A percentile compares a stretch with the other conserved stretches of the same genome.
phyloP scores from a whole-genome alignment of 2,797 vertebrate species.

The Avahi laniger region DNA sequence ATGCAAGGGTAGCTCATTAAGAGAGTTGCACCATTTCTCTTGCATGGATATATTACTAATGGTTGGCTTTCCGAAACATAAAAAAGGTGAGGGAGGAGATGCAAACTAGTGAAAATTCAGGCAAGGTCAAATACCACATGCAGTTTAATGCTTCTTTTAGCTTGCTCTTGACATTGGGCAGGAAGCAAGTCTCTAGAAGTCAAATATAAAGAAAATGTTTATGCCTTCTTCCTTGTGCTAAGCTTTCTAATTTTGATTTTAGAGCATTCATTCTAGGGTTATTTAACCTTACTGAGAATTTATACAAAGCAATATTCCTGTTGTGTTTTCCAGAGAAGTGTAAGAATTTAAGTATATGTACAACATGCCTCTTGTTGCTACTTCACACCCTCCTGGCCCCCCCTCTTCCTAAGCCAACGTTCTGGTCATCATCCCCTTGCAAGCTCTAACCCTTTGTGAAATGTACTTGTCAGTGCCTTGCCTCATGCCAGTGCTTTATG shows the following conservation, averaged over 20 bases:
- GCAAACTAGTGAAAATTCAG: conserved; percentile 12
- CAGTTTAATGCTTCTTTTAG: not conserved
- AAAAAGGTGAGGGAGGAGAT: not conserved
- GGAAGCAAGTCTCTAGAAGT: conserved; percentile 27
- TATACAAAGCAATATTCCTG: not conserved
- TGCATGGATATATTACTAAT: conserved; percentile 48
- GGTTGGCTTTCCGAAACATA: conserved; percentile 18
- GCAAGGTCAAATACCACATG: not conserved
- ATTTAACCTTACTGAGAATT: conserved; percentile 30
- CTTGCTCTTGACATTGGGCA: not conserved
- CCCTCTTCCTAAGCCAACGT: not conserved
- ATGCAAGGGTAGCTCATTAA: conserved; percentile 67
- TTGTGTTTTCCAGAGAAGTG: not conserved
- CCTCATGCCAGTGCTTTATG: not conserved
- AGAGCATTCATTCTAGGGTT: not conserved
- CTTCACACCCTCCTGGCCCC: not conserved
- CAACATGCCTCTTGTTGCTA: not conserved
- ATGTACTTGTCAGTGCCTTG: not conserved
- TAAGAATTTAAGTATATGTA: not conserved
- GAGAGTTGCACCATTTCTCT: not conserved
- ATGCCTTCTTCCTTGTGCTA: not conserved
- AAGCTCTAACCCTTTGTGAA: not conserved
- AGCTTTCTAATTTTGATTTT: conserved; percentile 35
- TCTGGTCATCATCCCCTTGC: not conserved
- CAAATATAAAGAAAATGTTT: conserved; percentile 3